Percentiles rank a stretch among this genome's conserved stretches.
Evolutionary conservation across 2,113 vertebrate species (phyloP).

Genomic region (Xerus inauris): DNA sequence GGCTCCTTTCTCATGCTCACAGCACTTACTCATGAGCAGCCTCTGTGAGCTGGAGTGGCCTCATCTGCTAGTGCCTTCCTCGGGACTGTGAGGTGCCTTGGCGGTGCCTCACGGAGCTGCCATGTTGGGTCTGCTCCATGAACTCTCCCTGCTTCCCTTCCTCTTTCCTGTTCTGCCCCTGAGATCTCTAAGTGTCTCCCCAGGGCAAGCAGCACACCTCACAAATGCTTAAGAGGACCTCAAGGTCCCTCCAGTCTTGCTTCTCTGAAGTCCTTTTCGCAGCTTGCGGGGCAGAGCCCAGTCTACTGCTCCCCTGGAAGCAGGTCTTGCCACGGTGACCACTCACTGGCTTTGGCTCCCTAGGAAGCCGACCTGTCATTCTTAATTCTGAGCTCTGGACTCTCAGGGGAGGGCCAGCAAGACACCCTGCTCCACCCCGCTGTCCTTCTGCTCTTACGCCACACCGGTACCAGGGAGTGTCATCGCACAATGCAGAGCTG

Average conservation of each 20-base stretch:
- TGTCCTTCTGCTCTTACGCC: not conserved
- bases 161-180: not conserved
- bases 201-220: not conserved
- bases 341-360: not conserved
- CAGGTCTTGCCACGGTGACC: no score
- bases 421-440: not conserved
- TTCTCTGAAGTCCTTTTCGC: not conserved
- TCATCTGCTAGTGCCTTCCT: not conserved
- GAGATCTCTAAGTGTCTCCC: not conserved
- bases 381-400: not conserved
- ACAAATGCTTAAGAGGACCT: not conserved
- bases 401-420: not conserved
- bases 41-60: not conserved
- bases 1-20: not conserved
- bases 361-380: not conserved
- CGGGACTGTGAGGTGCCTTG: no score
- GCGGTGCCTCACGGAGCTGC: not conserved
- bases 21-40: not conserved
- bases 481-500: not conserved
- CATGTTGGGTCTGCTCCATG: not conserved
- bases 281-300: not conserved
- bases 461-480: not conserved
- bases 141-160: not conserved
- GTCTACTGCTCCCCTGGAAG: not conserved
- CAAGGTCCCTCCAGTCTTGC: not conserved